Evolutionary conservation across 2,797 vertebrate genomes (phyloP), one percentile per base, ranked within the genome.

Genomic region (Geotrypetes seraphini): DNA sequence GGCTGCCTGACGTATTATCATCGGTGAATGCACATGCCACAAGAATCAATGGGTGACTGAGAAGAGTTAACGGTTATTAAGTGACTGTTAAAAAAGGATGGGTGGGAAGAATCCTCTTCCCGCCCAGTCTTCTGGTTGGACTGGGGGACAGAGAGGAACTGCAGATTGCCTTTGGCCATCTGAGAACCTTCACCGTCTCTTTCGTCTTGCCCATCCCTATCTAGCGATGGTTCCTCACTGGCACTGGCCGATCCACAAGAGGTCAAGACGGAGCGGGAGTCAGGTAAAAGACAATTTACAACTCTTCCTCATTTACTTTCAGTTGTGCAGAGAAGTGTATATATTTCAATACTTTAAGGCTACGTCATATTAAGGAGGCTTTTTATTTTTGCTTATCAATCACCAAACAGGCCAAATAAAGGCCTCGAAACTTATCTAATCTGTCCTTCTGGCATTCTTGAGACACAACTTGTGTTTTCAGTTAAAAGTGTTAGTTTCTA

Each of bases 21-120:
- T 56, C 53, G 57, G 59, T 70, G 68, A 75, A 73, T 70, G 52
- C 55, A 49, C 49, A 62, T 63, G 59, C 63, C 69, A 70, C 64
- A 53, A 59, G 57, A 69, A 62, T 71, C 66, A 75, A 71, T 73
- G 61, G 59, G 52, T 48, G 56, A 53, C 65, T 68, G 58, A 50
- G 60, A 62, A 55, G 68, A 69, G 60, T 71, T 65, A 64, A 63
- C 53, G 47, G 63, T 65, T 53, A 66, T 70, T 68, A 76, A 63
- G 59, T 16, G 55, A 15, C 63, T 63, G 52, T 49, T 58, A 46
- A 58, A 67, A 63, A 60, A n/a, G 51, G 55, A 55, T 41, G 34
- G 43, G 44, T 66, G 63, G 54, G 61, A 57, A 31, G 42, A 61
- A 54, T 54, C 54, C 50, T n/a, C 39, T 50, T 57, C 25, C 13